Evolutionary conservation across 2,113 vertebrate genomes (phyloP).

Genomic region (Corydoras sp.): DNA sequence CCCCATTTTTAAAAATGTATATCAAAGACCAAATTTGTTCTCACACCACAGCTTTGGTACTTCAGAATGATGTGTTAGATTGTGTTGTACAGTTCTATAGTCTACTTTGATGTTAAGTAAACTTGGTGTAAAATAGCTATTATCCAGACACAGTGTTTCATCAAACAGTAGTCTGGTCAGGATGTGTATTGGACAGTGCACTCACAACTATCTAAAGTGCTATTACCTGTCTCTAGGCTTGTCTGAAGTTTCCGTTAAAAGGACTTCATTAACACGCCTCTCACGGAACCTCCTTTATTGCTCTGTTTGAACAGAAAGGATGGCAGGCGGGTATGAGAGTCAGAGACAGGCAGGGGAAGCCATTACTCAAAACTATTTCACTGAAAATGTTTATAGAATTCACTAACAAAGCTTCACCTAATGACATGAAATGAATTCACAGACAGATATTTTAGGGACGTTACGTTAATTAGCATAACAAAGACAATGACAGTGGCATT

Average conservation of each 20-base stretch:
- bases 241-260: slow-evolving; percentile 16
- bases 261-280: slow-evolving; percentile 32
- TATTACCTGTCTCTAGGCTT: slow-evolving; percentile 23
- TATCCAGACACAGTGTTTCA: not conserved
- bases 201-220: slow-evolving; percentile 1
- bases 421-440: slow-evolving; percentile 34
- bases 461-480: slow-evolving; percentile 47
- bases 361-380: slow-evolving; percentile 38
- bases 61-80: too few relatives aligned
- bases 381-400: slow-evolving; percentile 39
- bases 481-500: slow-evolving; percentile 39
- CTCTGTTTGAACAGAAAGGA: slow-evolving; percentile 29
- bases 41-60: too few relatives aligned
- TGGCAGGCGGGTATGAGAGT: not conserved
- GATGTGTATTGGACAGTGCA: not conserved
- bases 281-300: slow-evolving; percentile 7
- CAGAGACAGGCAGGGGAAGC: not conserved
- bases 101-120: too few relatives aligned
- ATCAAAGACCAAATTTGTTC: too few relatives aligned
- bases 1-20: too few relatives aligned
- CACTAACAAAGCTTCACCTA: slow-evolving; percentile 37
- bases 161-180: not conserved
- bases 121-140: not conserved
- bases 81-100: too few relatives aligned
- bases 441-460: slow-evolving; percentile 36